Percentiles rank a stretch among this genome's conserved stretches.
phyloP scores from a whole-genome alignment of 2,113 vertebrate genomes.

The Balaenoptera acutorostrata region DNA sequence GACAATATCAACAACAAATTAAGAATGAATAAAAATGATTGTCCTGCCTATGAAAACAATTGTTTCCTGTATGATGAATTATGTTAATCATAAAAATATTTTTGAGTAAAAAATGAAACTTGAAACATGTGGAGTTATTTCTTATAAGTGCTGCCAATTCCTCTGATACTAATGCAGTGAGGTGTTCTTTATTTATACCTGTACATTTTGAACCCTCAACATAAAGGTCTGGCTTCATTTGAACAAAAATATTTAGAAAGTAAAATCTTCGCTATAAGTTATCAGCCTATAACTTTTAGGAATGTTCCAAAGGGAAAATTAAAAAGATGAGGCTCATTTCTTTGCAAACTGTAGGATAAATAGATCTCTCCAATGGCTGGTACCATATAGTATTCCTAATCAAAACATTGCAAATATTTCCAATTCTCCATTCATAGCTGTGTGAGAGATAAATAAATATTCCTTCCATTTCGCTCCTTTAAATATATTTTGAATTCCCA shows the following conservation, averaged over 20 bases:
- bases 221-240: background rate
- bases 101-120: background rate
- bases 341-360: background rate
- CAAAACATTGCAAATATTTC: conserved; percentile 28
- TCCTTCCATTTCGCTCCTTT: conserved; percentile 52
- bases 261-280: background rate
- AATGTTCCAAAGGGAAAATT: background rate
- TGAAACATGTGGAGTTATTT: background rate
- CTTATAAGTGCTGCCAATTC: background rate
- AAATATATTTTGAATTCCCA: conserved; percentile 50
- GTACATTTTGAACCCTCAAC: background rate
- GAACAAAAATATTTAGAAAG: background rate
- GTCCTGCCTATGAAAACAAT: background rate
- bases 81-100: conserved; percentile 4
- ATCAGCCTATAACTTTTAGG: background rate
- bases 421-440: background rate
- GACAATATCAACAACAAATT: background rate
- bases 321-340: background rate
- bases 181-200: background rate
- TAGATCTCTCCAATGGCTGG: background rate
- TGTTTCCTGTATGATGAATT: background rate
- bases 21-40: background rate
- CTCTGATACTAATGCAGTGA: background rate
- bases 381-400: background rate
- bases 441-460: conserved; percentile 41